Conservation (phyloP, 2,888 invertebrate genomes). For the Oxytorus armatus region DNA sequence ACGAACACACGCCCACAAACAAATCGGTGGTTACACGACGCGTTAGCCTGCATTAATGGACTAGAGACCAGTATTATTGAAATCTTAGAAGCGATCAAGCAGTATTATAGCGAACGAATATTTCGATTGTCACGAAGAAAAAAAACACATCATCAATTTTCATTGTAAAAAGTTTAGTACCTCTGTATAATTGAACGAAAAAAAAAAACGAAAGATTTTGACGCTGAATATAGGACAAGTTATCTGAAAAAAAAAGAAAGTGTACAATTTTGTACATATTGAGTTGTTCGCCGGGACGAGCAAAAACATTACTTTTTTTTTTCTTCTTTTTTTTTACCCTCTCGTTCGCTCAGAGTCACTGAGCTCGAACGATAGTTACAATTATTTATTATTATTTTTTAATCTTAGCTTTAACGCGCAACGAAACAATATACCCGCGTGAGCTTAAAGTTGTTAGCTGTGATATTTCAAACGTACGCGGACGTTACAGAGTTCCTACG, state of each 20-base stretch:
- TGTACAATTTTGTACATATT: constrained; percentile 66
- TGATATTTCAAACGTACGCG: constrained; percentile 82
- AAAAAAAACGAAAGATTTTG: constrained; percentile 20
- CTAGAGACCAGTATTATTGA: constrained; percentile 81
- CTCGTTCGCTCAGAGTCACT: constrained; percentile 20
- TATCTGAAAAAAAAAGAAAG: constrained; percentile 24
- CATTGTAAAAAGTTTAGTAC: constrained; percentile 23
- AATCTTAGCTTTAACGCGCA: constrained; percentile 78
- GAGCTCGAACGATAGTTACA: constrained; percentile 55
- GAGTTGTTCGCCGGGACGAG: constrained; percentile 61
- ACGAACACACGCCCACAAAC: neutral
- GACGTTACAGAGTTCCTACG: constrained; percentile 82
- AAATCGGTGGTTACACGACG: constrained; percentile 53
- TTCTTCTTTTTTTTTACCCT: constrained; percentile 37
- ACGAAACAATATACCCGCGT: constrained; percentile 67
- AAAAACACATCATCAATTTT: constrained; percentile 31
- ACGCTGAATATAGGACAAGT: constrained; percentile 25
- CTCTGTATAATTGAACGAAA: constrained; percentile 15
- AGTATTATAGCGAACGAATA: constrained; percentile 67
- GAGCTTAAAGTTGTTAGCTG: constrained; percentile 82
- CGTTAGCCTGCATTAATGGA: constrained; percentile 67
- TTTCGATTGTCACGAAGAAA: constrained; percentile 45
- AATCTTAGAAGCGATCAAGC: constrained; percentile 66
- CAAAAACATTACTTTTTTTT: constrained; percentile 29
- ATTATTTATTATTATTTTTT: constrained; percentile 71